Percentiles rank a stretch among this genome's conserved stretches.
Conservation (phyloP, 2,888 invertebrate genomes). For the Idaea straminata region DNA sequence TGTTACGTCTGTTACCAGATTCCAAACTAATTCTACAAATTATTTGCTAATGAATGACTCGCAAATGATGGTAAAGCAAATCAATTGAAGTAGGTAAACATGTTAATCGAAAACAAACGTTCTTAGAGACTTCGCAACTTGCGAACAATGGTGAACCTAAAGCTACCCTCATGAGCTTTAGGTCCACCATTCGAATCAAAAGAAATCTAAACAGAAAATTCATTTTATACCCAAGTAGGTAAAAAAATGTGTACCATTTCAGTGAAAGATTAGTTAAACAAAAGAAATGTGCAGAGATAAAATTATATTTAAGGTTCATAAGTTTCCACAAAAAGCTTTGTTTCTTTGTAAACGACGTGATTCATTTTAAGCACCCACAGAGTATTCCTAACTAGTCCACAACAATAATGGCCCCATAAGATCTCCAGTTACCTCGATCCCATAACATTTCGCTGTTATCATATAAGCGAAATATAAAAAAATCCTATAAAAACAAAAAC, state of each 20-base stretch:
- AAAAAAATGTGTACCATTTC: too few species aligned
- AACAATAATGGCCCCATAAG: neutral
- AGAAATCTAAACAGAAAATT: too few species aligned
- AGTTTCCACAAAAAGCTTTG: neutral
- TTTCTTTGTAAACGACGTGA: slow-evolving; percentile 6
- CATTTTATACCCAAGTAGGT: too few species aligned
- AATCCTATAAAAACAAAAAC: slow-evolving; percentile 25
- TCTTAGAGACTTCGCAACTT: too few species aligned
- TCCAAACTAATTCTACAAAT: neutral
- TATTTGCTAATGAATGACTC: neutral
- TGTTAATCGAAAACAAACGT: too few species aligned
- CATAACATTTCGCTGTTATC: neutral
- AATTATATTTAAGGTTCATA: neutral
- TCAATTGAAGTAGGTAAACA: too few species aligned
- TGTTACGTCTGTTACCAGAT: neutral
- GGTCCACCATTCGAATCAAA: too few species aligned
- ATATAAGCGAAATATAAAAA: slow-evolving; percentile 11
- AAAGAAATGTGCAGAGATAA: neutral
- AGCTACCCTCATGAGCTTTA: too few species aligned
- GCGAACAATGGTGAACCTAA: too few species aligned
- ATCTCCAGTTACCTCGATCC: neutral
- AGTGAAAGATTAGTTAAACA: neutral
- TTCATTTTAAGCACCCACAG: slow-evolving; percentile 5
- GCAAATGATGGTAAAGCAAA: neutral
- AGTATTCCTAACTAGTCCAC: neutral